phyloP scores from a whole-genome alignment of 2,113 vertebrate species.

The Fulica atra region DNA sequence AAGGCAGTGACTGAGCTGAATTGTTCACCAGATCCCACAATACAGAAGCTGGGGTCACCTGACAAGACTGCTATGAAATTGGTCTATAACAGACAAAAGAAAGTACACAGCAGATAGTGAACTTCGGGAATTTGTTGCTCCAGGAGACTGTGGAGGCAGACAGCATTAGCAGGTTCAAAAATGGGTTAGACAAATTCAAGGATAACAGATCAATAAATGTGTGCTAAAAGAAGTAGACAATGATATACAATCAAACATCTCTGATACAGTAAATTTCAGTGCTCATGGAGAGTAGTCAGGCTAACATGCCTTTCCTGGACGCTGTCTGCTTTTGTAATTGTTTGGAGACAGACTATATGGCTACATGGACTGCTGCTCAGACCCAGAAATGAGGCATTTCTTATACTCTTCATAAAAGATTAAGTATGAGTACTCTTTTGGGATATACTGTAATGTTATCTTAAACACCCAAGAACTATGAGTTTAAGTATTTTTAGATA shows the following conservation, averaged over 20 bases:
- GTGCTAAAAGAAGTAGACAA: not conserved
- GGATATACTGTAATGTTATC: not conserved
- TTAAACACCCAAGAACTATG: not conserved
- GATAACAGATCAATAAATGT: not conserved
- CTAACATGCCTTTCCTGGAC: not conserved
- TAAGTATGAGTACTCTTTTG: not conserved
- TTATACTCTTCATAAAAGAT: not conserved
- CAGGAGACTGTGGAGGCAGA: not conserved
- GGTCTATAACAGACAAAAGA: not conserved
- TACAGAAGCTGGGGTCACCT: not conserved
- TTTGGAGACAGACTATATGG: not conserved
- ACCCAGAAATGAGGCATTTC: not conserved
- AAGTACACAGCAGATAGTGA: not conserved
- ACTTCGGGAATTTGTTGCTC: not conserved
- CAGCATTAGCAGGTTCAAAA: not conserved
- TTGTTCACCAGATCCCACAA: not conserved
- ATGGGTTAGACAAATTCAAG: not conserved
- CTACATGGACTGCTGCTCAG: not conserved
- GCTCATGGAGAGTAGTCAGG: not conserved
- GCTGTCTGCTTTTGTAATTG: not conserved
- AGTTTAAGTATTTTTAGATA: not conserved
- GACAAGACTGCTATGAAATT: not conserved
- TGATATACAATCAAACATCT: fast-evolving
- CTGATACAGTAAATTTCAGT: not conserved
- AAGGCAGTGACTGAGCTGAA: not conserved